phyloP scores from a whole-genome alignment of 2,113 vertebrate species.

The Actenoides lindsayi region DNA sequence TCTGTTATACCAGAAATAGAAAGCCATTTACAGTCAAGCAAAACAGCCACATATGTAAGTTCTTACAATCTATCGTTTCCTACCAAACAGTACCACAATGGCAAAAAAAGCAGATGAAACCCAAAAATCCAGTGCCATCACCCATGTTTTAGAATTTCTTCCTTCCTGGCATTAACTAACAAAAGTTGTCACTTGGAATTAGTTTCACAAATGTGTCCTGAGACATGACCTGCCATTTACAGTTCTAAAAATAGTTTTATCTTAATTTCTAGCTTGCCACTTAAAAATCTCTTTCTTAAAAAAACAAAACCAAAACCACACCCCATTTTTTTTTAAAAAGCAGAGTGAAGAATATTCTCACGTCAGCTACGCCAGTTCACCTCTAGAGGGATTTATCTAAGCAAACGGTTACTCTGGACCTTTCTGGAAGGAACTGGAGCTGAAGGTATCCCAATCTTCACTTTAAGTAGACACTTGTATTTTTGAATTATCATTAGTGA shows the following conservation, averaged over 20 bases:
- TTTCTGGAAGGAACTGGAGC: background rate
- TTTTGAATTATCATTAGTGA: conserved; percentile 22
- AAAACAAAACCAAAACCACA: no score
- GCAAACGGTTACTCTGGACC: background rate
- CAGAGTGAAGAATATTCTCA: background rate
- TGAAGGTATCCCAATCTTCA: background rate
- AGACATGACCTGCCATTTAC: background rate
- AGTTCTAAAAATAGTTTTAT: background rate
- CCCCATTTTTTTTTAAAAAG: background rate
- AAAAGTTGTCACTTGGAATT: background rate
- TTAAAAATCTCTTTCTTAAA: background rate
- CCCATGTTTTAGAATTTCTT: background rate
- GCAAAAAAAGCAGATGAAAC: background rate
- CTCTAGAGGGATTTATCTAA: background rate
- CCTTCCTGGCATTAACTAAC: background rate
- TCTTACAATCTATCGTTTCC: background rate
- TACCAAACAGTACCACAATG: background rate
- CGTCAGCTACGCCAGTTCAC: background rate
- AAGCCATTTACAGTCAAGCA: background rate
- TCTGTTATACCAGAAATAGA: background rate
- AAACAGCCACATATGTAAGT: background rate
- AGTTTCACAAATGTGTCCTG: background rate
- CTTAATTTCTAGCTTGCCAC: background rate
- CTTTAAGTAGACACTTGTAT: background rate
- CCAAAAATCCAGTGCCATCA: background rate